Evolutionary conservation across 2,888 invertebrate genomes (phyloP), one percentile per base, ranked within the genome.

Genomic region (Kryphioiulus occultus): DNA sequence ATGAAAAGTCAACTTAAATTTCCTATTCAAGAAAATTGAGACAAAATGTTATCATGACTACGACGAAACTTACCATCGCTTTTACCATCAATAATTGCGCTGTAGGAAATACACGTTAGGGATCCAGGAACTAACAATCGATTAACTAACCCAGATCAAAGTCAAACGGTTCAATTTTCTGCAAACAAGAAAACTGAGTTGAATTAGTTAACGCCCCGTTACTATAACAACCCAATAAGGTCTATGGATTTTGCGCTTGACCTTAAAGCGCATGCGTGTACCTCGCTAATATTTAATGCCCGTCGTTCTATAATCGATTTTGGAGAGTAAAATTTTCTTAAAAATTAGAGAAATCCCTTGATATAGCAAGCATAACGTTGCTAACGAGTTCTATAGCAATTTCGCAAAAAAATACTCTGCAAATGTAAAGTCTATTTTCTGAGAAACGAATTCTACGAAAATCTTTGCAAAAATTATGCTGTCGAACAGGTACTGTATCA

Each of bases 191-290:
- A 78, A 78, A 30, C 7, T 0, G 15, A 78, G 68, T 68, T 30
- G 78, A 30, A 30, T 30, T 78, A 78, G 78, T 78, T 78, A 78
- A 78, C 78, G 12, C 78, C 78, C 78, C 78, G 78, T 78, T 78
- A 30, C 78, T 78, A 78, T 78, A 78, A 78, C 78, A 78, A 78
- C 78, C 26, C 30, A 78, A 53, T 78, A 30, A 7, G 1, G 68
- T 0, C 26, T 30, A 78, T 78, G 30, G 78, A 78, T 78, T 78
- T 78, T 15, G 15, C 10, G 26, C 30, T 10, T 12, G 3, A 7
- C 17, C 30, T 78, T 30, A 78, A 0, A 0, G 30, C 26, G 78
- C 78, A 30, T 78, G 78, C 78, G 78, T 15, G 26, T 0, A 78
- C 0, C 15, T 78, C 15, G 15, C 78, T 30, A 78, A 78, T 15